phyloP scores from a whole-genome alignment of 1,140 invertebrate species.

The Phenacoccus solenopsis region DNA sequence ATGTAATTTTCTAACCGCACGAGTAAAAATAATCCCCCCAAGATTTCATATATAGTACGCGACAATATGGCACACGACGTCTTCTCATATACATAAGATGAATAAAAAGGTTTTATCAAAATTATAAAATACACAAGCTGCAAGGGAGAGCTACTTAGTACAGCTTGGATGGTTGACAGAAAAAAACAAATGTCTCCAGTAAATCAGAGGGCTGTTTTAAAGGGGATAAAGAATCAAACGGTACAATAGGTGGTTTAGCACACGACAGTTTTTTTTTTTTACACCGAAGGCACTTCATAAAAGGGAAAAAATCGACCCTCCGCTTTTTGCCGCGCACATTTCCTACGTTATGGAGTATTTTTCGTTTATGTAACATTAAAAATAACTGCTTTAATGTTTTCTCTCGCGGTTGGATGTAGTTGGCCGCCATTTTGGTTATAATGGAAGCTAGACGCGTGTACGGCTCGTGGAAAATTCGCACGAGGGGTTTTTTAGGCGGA shows the following conservation, averaged over 20 bases:
- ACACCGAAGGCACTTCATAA: constrained; percentile 14
- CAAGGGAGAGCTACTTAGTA: constrained; percentile 14
- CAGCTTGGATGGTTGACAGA: constrained; percentile 15
- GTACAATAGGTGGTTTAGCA: constrained; percentile 16
- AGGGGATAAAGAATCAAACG: constrained; percentile 11
- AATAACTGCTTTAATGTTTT: constrained; percentile 7
- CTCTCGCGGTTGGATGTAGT: background rate
- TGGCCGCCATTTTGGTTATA: constrained; percentile 8
- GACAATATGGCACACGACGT: background rate
- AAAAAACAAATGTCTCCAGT: constrained; percentile 16
- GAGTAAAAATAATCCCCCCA: too few species aligned
- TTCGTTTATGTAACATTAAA: constrained; percentile 15
- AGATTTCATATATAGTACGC: too few species aligned
- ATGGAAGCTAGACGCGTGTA: too few species aligned
- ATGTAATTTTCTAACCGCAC: too few species aligned
- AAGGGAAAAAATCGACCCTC: constrained; percentile 15
- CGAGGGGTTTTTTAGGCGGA: too few species aligned
- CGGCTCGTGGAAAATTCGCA: too few species aligned
- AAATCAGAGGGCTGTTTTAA: constrained; percentile 17
- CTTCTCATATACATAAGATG: background rate
- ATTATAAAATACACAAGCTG: background rate
- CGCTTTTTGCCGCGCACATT: background rate
- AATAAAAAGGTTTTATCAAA: constrained; percentile 9
- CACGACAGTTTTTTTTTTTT: constrained; percentile 16
- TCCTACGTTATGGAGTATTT: constrained; percentile 13